Evolutionary conservation across 2,888 invertebrate species (phyloP).

Genomic region (Callyntrura sp.): DNA sequence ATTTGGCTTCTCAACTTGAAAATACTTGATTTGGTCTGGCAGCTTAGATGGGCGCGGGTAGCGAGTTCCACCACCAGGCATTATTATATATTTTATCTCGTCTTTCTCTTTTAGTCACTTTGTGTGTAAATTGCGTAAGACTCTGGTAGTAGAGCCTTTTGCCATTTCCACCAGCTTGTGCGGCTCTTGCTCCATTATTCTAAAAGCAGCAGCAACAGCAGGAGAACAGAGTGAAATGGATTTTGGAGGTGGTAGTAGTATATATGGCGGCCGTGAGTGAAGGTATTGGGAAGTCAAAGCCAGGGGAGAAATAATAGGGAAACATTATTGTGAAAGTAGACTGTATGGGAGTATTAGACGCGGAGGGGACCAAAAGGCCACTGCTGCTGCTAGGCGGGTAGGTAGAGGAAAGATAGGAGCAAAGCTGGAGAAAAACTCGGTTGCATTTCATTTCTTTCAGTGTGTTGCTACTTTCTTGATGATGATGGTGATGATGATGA

Average conservation of each 20-base stretch:
- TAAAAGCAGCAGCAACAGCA: too few species aligned
- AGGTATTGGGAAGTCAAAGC: constrained; percentile 20
- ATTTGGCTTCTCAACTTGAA: constrained; percentile 64
- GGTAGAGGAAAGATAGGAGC: constrained; percentile 37
- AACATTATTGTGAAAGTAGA: constrained; percentile 42
- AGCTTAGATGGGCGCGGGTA: constrained; percentile 11
- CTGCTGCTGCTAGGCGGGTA: constrained; percentile 18
- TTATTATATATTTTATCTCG: constrained; percentile 11
- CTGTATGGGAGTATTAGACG: too few species aligned
- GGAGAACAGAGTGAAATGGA: constrained; percentile 58
- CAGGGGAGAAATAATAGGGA: constrained; percentile 1
- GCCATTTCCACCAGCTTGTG: constrained; percentile 10
- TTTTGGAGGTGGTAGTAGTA: constrained; percentile 50
- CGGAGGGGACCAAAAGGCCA: too few species aligned
- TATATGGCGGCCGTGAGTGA: too few species aligned
- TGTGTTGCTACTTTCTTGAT: background rate
- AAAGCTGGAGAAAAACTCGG: constrained; percentile 69
- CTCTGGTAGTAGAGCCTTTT: background rate
- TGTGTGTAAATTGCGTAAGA: too few species aligned
- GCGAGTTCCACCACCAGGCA: constrained; percentile 48
- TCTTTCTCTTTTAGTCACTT: background rate
- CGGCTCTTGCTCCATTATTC: too few species aligned
- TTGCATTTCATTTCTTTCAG: constrained; percentile 37
- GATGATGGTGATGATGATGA: constrained; percentile 27
- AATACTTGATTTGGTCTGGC: constrained; percentile 65